These are phyloP conservation scores for Astropecten irregularis DNA, from an alignment of 53 echinoderm and acorn worm species.

Conservation along the genomic window DNA sequence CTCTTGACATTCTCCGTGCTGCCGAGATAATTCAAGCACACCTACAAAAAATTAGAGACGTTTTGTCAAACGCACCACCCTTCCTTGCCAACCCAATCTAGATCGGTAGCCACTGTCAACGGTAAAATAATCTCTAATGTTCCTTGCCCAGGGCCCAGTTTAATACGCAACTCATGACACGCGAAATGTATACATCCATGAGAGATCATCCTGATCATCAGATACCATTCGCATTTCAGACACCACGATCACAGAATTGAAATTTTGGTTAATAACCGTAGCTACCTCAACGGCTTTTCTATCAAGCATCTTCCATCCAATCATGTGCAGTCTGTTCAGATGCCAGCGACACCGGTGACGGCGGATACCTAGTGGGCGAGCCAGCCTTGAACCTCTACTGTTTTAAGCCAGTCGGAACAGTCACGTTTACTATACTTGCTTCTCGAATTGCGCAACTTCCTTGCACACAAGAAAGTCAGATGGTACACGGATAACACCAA, in stretches of 20 bases:
- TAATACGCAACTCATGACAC: slow-evolving; percentile 28
- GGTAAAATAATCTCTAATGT: slow-evolving; percentile 56
- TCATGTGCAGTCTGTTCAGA: slow-evolving; percentile 17
- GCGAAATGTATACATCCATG: slow-evolving; percentile 28
- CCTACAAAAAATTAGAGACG: neutral
- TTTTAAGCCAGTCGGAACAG: neutral
- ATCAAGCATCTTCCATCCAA: neutral
- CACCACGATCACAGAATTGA: neutral
- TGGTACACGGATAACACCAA: slow-evolving; percentile 15
- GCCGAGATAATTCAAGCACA: neutral
- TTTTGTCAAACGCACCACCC: neutral
- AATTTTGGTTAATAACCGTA: slow-evolving; percentile 29
- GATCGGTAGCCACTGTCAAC: neutral
- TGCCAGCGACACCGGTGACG: slow-evolving; percentile 11
- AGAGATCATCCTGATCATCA: slow-evolving; percentile 6
- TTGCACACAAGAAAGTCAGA: slow-evolving; percentile 14
- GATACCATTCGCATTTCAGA: neutral
- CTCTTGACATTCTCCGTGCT: slow-evolving; percentile 9
- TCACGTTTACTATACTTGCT: slow-evolving; percentile 15
- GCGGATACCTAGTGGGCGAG: neutral
- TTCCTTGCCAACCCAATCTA: neutral
- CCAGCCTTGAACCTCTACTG: neutral
- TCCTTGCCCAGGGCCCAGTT: slow-evolving; percentile 36
- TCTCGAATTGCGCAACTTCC: neutral
- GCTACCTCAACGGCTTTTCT: slow-evolving; percentile 12